A percentile compares a stretch with the other conserved stretches of the same genome.
Evolutionary conservation across 2,113 vertebrate species (phyloP).

Genomic region (Maccullochella peelii): DNA sequence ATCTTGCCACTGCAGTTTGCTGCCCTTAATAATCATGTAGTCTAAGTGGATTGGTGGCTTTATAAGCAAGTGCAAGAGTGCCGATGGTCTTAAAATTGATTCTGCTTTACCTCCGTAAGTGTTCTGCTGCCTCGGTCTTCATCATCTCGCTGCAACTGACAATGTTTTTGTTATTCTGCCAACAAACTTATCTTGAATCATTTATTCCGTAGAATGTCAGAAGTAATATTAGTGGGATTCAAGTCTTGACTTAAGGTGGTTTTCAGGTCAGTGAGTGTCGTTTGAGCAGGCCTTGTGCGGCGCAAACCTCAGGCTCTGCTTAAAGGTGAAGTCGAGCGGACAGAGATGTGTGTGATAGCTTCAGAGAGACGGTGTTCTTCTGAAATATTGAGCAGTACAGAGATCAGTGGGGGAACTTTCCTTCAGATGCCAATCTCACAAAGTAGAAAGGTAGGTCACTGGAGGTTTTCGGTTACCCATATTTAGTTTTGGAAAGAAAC

Average conservation of each 20-base stretch:
- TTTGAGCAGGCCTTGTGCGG: not conserved
- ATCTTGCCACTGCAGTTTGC: constrained; percentile 5
- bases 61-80: not conserved
- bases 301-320: constrained; percentile 13
- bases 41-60: constrained; percentile 24
- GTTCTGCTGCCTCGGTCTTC: not conserved
- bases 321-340: constrained; percentile 39
- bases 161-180: too few relatives aligned
- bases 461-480: not conserved
- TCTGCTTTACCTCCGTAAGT: not conserved
- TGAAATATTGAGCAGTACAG: constrained; percentile 69
- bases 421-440: constrained; percentile 18
- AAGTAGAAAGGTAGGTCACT: constrained; percentile 57
- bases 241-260: not conserved
- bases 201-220: not conserved
- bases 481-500: not conserved
- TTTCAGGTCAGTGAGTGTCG: constrained; percentile 40
- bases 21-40: constrained; percentile 25
- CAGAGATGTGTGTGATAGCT: constrained; percentile 28
- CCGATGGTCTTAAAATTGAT: not conserved
- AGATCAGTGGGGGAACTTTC: constrained; percentile 19
- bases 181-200: not conserved
- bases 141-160: not conserved
- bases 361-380: constrained; percentile 49
- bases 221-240: not conserved